Conservation (phyloP, 2,888 invertebrate genomes). For the Periphyllus acericola region DNA sequence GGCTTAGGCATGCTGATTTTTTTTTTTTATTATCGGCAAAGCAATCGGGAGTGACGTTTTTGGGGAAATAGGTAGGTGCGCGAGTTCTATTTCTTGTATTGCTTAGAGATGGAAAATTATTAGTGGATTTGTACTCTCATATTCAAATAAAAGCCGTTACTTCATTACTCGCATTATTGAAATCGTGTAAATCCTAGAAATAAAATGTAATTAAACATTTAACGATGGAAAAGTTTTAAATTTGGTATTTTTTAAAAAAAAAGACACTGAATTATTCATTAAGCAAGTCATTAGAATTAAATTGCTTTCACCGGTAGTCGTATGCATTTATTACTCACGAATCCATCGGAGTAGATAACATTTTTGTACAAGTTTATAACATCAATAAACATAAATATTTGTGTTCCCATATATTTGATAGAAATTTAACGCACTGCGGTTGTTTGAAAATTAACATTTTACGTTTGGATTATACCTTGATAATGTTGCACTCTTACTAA, state of each 20-base stretch:
- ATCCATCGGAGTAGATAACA: background rate
- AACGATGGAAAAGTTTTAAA: background rate
- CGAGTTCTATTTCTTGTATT: background rate
- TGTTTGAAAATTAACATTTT: background rate
- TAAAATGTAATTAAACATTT: conserved; percentile 35
- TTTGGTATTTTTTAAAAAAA: background rate
- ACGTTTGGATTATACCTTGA: background rate
- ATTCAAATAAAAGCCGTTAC: background rate
- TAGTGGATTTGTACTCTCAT: background rate
- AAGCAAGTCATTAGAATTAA: background rate
- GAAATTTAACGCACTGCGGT: too few species aligned
- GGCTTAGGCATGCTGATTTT: background rate
- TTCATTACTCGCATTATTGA: conserved; percentile 14
- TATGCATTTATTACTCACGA: conserved; percentile 5
- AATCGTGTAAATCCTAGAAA: background rate
- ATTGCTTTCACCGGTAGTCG: background rate
- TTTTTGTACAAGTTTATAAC: too few species aligned
- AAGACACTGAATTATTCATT: conserved; percentile 30
- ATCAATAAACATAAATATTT: background rate
- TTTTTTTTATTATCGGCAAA: background rate
- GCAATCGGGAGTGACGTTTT: background rate
- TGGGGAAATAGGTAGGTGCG: background rate
- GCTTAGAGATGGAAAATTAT: background rate
- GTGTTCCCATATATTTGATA: too few species aligned
- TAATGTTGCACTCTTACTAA: too few species aligned